Base-by-base conservation (phyloP, 2,888 invertebrate genomes). In the Hololepta plana region DNA sequence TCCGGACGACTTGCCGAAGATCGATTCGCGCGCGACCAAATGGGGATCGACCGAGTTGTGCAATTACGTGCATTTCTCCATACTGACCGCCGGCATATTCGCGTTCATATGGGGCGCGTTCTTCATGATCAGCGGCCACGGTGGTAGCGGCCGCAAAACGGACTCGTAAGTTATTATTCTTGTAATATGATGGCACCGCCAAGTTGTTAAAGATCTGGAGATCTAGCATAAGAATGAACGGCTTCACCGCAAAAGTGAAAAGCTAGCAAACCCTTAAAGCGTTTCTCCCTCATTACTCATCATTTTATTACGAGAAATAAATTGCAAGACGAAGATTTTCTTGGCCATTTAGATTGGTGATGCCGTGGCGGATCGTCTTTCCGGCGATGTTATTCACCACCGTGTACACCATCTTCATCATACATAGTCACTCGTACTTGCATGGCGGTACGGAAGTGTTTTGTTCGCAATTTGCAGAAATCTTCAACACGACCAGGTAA, bases 321-420 rank as follows among this genome's bases (percentile, higher is more conserved):
- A n/a, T n/a, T n/a, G n/a, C n/a, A n/a, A n/a, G n/a, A n/a, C n/a
- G n/a, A n/a, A n/a, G n/a, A n/a, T n/a, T n/a, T n/a, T n/a, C n/a
- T n/a, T n/a, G n/a, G n/a, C n/a, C n/a, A n/a, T n/a, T n/a, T n/a
- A n/a, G n/a, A n/a, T n/a, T n/a, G n/a, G n/a, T n/a, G n/a, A n/a
- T n/a, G n/a, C 24, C 23, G 22, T 46, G 43, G 41, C 31, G 36
- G 26, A 38, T 45, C 13, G 40, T 49, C 4, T 41, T 39, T 30
- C 47, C 47, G 13, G 32, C 43, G 11, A n/a, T n/a, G n/a, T n/a
- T n/a, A n/a, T n/a, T n/a, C n/a, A n/a, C n/a, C n/a, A n/a, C n/a
- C n/a, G n/a, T n/a, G n/a, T n/a, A n/a, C n/a, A n/a, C n/a, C n/a
- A n/a, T n/a, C n/a, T n/a, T n/a, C n/a, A n/a, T n/a, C n/a, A n/a